phyloP scores from a whole-genome alignment of 2,888 invertebrate species.

The Hydroisotoma schaefferi region DNA sequence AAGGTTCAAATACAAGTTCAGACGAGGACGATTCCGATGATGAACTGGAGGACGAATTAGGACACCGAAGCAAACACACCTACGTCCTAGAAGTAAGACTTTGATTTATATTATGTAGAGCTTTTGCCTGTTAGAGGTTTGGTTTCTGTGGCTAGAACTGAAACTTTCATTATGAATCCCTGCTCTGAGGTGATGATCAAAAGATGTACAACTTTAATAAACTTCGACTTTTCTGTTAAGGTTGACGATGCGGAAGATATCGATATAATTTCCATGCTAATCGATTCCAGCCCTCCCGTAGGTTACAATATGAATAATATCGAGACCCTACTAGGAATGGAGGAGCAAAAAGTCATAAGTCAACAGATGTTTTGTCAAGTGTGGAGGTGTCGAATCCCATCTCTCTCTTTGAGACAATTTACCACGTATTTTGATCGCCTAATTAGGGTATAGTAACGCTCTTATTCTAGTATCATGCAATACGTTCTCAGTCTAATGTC shows the following conservation, averaged over 20 bases:
- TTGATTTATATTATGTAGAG: too few relatives aligned
- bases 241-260: conserved; percentile 79
- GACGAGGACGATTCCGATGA: conserved; percentile 65
- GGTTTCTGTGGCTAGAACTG: not conserved
- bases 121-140: too few relatives aligned
- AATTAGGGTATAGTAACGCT: conserved; percentile 51
- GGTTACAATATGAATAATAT: conserved; percentile 77
- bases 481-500: too few relatives aligned
- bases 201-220: too few relatives aligned
- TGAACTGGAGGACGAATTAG: conserved; percentile 57
- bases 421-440: conserved; percentile 54
- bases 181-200: not conserved
- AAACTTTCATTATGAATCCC: too few relatives aligned
- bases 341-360: conserved; percentile 65
- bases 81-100: conserved; percentile 67
- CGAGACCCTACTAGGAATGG: conserved; percentile 69
- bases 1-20: not conserved
- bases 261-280: conserved; percentile 68
- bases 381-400: conserved; percentile 56
- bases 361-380: conserved; percentile 83
- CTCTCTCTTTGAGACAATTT: conserved; percentile 49
- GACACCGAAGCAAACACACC: conserved; percentile 73
- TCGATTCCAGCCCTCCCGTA: conserved; percentile 69
- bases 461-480: not conserved
- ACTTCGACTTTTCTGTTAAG: conserved; percentile 52